A percentile compares a stretch with the other conserved stretches of the same genome.
phyloP scores from a whole-genome alignment of 1,140 invertebrate genomes.

The Hylaeus anthracinus region DNA sequence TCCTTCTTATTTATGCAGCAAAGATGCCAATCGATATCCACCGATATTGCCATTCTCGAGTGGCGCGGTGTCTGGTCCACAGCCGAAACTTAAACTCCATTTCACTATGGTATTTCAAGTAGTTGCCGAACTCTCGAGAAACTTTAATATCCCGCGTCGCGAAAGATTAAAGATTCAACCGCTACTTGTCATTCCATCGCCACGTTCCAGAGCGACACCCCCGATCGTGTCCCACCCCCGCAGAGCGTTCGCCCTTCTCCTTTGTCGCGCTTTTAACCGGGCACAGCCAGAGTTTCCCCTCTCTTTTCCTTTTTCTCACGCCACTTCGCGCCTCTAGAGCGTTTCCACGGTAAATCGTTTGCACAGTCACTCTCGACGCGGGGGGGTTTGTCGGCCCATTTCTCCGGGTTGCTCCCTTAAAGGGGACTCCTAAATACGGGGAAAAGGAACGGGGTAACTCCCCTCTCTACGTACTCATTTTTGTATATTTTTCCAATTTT shows the following conservation, averaged over 20 bases:
- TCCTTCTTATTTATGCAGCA: constrained; percentile 65
- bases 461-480: too few relatives aligned
- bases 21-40: constrained; percentile 52
- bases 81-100: constrained; percentile 66
- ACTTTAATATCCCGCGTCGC: constrained; percentile 71
- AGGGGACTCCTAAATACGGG: not conserved
- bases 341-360: constrained; percentile 50
- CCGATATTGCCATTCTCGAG: constrained; percentile 60
- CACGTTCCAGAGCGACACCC: constrained; percentile 43
- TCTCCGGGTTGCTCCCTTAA: not conserved
- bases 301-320: not conserved
- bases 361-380: constrained; percentile 29
- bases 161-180: constrained; percentile 75
- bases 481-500: too few relatives aligned
- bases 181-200: constrained; percentile 73
- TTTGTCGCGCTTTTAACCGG: not conserved
- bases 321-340: constrained; percentile 27
- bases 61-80: constrained; percentile 30
- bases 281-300: not conserved
- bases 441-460: not conserved
- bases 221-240: not conserved
- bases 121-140: constrained; percentile 69
- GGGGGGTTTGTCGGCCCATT: constrained; percentile 17
- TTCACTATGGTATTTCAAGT: constrained; percentile 68
- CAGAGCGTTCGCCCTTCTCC: not conserved